Base-by-base conservation (phyloP, 2,888 invertebrate genomes). In the Phlogophora meticulosa region DNA sequence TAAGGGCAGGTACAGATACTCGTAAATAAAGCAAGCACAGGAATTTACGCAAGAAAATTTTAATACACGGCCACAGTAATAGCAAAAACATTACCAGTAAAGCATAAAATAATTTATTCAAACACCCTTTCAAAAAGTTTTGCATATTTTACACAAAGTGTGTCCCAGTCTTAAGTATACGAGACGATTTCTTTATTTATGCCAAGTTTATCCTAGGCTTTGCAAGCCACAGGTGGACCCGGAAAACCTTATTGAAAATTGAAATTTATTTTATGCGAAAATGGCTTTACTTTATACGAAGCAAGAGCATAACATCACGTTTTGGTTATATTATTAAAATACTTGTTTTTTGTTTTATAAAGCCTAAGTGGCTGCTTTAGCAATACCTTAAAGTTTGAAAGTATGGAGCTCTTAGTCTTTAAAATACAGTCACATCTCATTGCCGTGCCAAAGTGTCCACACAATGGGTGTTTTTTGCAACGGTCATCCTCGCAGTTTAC, bases 91-190 rank as follows among this genome's bases (percentile, higher is more conserved):
- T 69, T 62, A 48, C 24, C 49, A 22, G 48, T 40, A 52, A 60
- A 57, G 22, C 40, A 60, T 57, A 42, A 61, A 61, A 52, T 65
- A 55, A 74, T 48, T 81, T 72, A 76, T 67, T 72, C 55, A 66
- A 46, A 52, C 7, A 76, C 34, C 72, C 70, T 80, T 82, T 72
- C 49, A 77, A 79, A 67, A 74, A 58, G 46, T 59, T 72, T 38
- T 78, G 53, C 64, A 80, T 80, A 61, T 75, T 83, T 78, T 38
- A 81, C 61, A 60, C 56, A 67, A 72, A 69, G 64, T 72, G 66
- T 61, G 58, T 38, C n/a, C 53, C 22, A 53, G 38, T 59, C 64
- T 76, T 68, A 70, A 78, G 69, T 51, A 55, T 68, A 17, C 53
- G 59, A 70, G 59, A 70, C 36, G 43, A 76, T 76, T 70, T 69